Percentiles rank a stretch among this genome's conserved stretches.
phyloP scores from a whole-genome alignment of 2,797 vertebrate genomes.

The Erethizon dorsatum region DNA sequence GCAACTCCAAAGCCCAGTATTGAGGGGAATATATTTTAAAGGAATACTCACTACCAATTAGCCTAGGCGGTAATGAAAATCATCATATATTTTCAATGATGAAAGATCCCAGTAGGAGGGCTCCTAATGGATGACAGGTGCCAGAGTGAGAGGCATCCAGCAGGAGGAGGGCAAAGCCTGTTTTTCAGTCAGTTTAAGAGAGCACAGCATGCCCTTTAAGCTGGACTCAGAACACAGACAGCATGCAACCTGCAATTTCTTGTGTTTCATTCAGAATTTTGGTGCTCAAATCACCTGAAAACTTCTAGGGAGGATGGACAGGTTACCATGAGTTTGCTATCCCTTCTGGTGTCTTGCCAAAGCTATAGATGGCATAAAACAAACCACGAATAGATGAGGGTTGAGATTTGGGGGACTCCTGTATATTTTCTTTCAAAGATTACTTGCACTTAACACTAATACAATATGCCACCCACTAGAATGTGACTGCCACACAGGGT shows the following conservation, averaged over 20 bases:
- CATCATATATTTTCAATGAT: constrained; percentile 95
- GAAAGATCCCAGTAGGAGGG: constrained; percentile 95
- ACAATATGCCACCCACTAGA: neutral
- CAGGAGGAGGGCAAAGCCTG: constrained; percentile 72
- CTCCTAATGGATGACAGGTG: constrained; percentile 96
- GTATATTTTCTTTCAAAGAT: constrained; percentile 12
- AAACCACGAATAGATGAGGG: neutral
- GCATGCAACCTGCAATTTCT: constrained; percentile 36
- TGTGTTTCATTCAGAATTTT: constrained; percentile 57
- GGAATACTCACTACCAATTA: constrained; percentile 91
- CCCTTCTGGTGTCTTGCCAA: constrained; percentile 18
- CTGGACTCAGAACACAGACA: constrained; percentile 70
- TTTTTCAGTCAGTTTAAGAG: constrained; percentile 71
- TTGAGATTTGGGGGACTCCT: neutral
- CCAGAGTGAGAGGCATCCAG: constrained; percentile 88
- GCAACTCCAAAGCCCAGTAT: constrained; percentile 72
- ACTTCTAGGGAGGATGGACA: neutral
- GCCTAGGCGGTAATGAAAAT: constrained; percentile 91
- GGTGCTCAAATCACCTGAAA: constrained; percentile 46
- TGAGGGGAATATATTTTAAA: constrained; percentile 88
- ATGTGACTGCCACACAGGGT: neutral
- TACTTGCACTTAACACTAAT: neutral
- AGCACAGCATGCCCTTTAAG: constrained; percentile 63
- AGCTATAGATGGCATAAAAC: constrained; percentile 22
- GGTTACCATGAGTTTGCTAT: neutral